Evolutionary conservation across 2,888 invertebrate species (phyloP).

Genomic region (Cenopis cana): DNA sequence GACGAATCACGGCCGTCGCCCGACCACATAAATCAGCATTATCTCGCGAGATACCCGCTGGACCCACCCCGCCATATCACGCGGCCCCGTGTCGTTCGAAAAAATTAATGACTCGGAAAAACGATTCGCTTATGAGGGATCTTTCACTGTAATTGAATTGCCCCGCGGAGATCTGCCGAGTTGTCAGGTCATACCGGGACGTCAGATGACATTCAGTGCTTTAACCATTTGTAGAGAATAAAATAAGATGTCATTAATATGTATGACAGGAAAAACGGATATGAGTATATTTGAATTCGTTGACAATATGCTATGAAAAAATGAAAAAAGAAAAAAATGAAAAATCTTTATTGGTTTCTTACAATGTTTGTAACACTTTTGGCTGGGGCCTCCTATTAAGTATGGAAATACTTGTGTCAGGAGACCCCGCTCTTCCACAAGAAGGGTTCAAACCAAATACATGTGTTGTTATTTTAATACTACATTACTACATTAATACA

Average conservation of each 20-base stretch:
- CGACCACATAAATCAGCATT: constrained; percentile 84
- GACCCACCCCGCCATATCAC: constrained; percentile 81
- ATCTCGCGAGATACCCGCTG: constrained; percentile 84
- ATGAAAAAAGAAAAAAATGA: too few species aligned
- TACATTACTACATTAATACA: too few species aligned
- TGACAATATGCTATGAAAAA: not conserved
- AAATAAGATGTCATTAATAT: not conserved
- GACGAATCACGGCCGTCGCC: constrained; percentile 82
- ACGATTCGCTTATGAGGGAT: constrained; percentile 86
- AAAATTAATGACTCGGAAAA: constrained; percentile 86
- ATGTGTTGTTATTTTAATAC: too few species aligned
- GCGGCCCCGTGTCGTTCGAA: constrained; percentile 83
- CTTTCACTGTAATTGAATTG: constrained; percentile 85
- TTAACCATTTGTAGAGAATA: constrained; percentile 15
- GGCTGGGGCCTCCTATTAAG: too few species aligned
- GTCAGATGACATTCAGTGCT: constrained; percentile 57
- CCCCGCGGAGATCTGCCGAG: constrained; percentile 77
- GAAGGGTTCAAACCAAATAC: too few species aligned
- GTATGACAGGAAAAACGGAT: not conserved
- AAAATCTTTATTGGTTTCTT: too few species aligned
- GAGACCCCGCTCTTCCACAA: too few species aligned
- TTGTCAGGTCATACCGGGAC: constrained; percentile 69
- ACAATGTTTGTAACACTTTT: too few species aligned
- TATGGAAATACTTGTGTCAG: too few species aligned
- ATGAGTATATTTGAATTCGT: not conserved